Percentiles rank a stretch among this genome's conserved stretches.
These are phyloP conservation scores for Xerus rutilus DNA, from an alignment of 2,797 vertebrate species.

Conservation along the genomic window DNA sequence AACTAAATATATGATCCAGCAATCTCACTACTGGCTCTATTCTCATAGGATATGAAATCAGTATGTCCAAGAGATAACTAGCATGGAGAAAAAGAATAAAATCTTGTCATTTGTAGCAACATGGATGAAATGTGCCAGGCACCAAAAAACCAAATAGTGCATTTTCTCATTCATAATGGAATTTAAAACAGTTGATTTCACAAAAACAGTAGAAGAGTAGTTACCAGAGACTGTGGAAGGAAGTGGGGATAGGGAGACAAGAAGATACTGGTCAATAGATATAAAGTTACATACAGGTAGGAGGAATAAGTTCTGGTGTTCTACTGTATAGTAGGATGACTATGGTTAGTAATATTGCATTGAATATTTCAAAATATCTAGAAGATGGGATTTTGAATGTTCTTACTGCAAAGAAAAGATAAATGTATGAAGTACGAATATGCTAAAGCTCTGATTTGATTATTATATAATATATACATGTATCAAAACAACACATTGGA, in stretches of 20 bases:
- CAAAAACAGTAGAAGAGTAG: background rate
- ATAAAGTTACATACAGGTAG: background rate
- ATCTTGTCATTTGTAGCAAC: background rate
- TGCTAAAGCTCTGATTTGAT: background rate
- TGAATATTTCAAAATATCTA: background rate
- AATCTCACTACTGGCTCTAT: background rate
- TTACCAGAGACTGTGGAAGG: background rate
- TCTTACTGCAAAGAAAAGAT: background rate
- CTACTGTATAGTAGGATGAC: background rate
- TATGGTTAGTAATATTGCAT: background rate
- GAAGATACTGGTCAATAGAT: background rate
- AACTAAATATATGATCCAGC: background rate
- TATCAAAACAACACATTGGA: background rate
- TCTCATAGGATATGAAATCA: background rate
- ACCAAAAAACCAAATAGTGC: background rate
- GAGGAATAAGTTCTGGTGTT: background rate
- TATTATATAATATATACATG: background rate
- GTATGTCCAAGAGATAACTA: background rate
- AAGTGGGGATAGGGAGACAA: background rate
- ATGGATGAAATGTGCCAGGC: background rate
- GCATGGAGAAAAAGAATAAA: background rate
- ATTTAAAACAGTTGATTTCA: background rate
- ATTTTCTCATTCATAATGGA: background rate
- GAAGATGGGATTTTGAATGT: background rate
- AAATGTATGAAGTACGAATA: background rate